A percentile compares a stretch with the other conserved stretches of the same genome.
phyloP scores from a whole-genome alignment of 2,113 vertebrate genomes.

The Hippolais icterina region DNA sequence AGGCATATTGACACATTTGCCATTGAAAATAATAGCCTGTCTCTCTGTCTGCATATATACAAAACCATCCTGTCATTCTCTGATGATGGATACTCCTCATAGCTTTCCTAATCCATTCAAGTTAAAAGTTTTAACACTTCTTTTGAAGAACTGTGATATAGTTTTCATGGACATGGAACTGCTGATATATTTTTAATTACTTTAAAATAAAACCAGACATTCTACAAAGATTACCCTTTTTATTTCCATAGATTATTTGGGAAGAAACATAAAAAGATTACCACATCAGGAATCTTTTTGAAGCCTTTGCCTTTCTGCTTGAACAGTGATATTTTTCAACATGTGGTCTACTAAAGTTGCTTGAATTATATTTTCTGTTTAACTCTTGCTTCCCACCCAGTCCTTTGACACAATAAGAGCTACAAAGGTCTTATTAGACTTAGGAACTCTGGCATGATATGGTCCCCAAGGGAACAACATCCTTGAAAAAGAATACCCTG shows the following conservation, averaged over 20 bases:
- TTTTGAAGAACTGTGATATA: slow-evolving; percentile 2
- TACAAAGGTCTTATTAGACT: slow-evolving; percentile 88
- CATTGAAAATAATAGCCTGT: not conserved
- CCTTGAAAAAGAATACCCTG: slow-evolving; percentile 98
- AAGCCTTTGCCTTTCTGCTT: slow-evolving; percentile 80
- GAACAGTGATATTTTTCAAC: slow-evolving; percentile 82
- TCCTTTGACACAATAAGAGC: slow-evolving; percentile 87
- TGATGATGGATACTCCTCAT: not conserved
- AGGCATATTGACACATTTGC: not conserved
- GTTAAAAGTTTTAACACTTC: not conserved
- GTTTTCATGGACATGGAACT: not conserved
- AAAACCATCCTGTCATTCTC: not conserved
- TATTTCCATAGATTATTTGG: not conserved
- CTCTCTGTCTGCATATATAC: not conserved
- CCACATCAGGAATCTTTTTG: slow-evolving; percentile 62
- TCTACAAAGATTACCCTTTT: not conserved
- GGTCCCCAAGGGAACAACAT: slow-evolving; percentile 93
- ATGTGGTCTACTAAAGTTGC: slow-evolving; percentile 87
- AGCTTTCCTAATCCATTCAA: not conserved
- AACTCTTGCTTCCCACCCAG: slow-evolving; percentile 81
- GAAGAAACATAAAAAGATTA: slow-evolving; percentile 50
- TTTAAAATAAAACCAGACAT: slow-evolving; percentile 1
- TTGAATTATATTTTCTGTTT: slow-evolving; percentile 83
- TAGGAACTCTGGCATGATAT: slow-evolving; percentile 96
- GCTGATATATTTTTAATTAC: slow-evolving; percentile 4